These are phyloP conservation scores for Atta texana DNA, from an alignment of 1,140 invertebrate species.

Conservation along the genomic window DNA sequence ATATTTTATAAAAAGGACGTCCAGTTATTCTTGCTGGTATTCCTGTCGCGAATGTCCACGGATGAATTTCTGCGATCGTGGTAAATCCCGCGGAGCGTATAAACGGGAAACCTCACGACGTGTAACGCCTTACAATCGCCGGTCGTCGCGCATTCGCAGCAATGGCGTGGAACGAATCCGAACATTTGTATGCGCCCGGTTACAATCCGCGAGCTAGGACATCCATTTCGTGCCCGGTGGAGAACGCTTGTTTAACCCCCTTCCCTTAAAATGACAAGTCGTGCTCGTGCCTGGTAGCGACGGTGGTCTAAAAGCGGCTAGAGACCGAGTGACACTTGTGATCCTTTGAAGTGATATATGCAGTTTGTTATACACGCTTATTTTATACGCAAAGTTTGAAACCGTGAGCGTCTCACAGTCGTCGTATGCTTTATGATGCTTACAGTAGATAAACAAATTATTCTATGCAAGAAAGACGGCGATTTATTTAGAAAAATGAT, in stretches of 20 bases:
- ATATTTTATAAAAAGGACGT: slow-evolving; percentile 32
- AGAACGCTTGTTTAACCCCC: slow-evolving; percentile 29
- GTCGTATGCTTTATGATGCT: background rate
- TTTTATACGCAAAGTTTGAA: slow-evolving; percentile 10
- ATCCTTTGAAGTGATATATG: slow-evolving; percentile 20
- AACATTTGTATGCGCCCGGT: slow-evolving; percentile 67
- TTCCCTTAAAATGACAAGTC: slow-evolving; percentile 53
- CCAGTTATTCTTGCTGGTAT: slow-evolving; percentile 48
- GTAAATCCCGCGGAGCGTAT: slow-evolving; percentile 45
- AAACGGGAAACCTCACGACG: slow-evolving; percentile 51
- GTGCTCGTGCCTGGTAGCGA: slow-evolving; percentile 2
- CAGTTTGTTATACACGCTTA: slow-evolving; percentile 6
- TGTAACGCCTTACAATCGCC: slow-evolving; percentile 55
- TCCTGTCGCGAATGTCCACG: background rate
- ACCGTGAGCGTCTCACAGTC: background rate
- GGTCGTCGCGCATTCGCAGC: slow-evolving; percentile 25
- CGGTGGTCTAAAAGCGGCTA: slow-evolving; percentile 28
- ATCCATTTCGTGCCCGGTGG: slow-evolving; percentile 32
- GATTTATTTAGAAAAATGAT: background rate
- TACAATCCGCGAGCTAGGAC: slow-evolving; percentile 45
- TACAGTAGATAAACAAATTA: background rate
- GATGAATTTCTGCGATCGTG: slow-evolving; percentile 54
- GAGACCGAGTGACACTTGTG: slow-evolving; percentile 29
- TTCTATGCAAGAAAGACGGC: background rate
- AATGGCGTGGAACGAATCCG: slow-evolving; percentile 44